These are phyloP conservation scores for Helarctos malayanus DNA, from an alignment of 2,797 vertebrate species.

Conservation along the genomic window DNA sequence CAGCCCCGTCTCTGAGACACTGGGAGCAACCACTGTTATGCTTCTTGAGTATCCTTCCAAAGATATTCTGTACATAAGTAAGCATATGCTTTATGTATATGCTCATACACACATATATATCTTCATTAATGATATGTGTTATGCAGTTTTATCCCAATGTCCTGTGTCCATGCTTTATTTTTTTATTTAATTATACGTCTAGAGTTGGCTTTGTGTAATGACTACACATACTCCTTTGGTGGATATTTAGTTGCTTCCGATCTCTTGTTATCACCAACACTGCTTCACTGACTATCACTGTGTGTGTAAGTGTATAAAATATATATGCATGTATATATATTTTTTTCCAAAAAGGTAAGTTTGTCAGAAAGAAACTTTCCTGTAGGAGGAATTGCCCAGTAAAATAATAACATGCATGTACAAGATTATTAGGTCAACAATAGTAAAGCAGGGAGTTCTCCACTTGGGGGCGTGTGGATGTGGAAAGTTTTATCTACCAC, in stretches of 20 bases:
- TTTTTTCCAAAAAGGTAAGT: background rate
- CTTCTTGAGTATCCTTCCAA: background rate
- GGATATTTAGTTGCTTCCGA: background rate
- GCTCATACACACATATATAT: background rate
- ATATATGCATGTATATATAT: background rate
- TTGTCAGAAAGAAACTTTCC: conserved; percentile 34
- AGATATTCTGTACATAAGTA: background rate
- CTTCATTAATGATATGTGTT: background rate
- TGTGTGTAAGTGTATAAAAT: background rate
- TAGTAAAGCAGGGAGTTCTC: background rate
- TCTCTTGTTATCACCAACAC: background rate
- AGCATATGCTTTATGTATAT: background rate
- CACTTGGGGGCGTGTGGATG: accelerated
- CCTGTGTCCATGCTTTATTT: background rate
- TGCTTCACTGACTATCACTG: background rate
- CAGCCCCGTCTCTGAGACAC: background rate
- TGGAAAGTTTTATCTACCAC: background rate
- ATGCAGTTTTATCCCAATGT: background rate
- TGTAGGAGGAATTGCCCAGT: background rate
- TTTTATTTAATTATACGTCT: background rate
- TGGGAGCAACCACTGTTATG: background rate
- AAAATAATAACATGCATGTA: background rate
- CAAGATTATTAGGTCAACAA: background rate
- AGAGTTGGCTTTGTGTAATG: background rate
- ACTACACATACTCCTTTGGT: background rate